Percentiles rank a stretch among this genome's conserved stretches.
Evolutionary conservation across 92 coral and sea anemone species (phyloP).

Genomic region (Montipora capitata): DNA sequence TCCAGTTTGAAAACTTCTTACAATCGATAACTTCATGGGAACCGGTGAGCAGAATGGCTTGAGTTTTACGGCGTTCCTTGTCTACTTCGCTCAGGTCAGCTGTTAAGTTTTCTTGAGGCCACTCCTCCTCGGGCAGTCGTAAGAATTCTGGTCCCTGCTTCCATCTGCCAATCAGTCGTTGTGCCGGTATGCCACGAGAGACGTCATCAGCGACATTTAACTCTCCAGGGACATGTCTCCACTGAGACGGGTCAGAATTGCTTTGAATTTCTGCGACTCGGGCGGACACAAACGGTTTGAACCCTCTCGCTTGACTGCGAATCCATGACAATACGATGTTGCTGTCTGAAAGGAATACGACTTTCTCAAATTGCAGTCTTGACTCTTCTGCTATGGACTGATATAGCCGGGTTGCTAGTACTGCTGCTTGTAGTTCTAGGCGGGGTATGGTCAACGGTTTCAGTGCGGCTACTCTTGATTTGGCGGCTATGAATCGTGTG

Average conservation of each 20-base stretch:
- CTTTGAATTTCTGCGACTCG: slow-evolving; percentile 53
- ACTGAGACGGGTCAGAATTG: slow-evolving; percentile 56
- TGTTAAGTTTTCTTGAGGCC: slow-evolving; percentile 42
- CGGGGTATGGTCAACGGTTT: slow-evolving; percentile 39
- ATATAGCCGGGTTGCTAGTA: slow-evolving; percentile 42
- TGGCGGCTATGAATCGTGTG: slow-evolving; percentile 44
- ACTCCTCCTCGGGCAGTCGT: slow-evolving; percentile 49
- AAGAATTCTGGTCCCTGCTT: slow-evolving; percentile 47
- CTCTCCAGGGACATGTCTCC: slow-evolving; percentile 70
- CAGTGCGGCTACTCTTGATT: slow-evolving; percentile 63
- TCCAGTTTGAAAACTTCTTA: slow-evolving; percentile 65
- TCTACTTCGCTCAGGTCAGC: slow-evolving; percentile 54
- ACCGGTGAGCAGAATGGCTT: slow-evolving; percentile 18
- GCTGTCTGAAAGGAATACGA: slow-evolving; percentile 67
- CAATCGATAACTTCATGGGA: slow-evolving; percentile 42
- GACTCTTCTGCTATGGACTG: slow-evolving; percentile 66
- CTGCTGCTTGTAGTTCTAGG: slow-evolving; percentile 57
- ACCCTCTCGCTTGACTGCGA: slow-evolving; percentile 57
- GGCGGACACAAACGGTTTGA: slow-evolving; percentile 70
- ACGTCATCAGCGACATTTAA: slow-evolving; percentile 66
- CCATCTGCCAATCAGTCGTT: slow-evolving; percentile 58
- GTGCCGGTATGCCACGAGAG: slow-evolving; percentile 54
- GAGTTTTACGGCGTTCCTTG: slow-evolving; percentile 42
- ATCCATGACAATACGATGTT: slow-evolving; percentile 65
- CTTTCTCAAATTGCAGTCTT: slow-evolving; percentile 54